Evolutionary conservation across 2,113 vertebrate genomes (phyloP), one percentile per base, ranked within the genome.

Genomic region (Notarius lentiginosus): DNA sequence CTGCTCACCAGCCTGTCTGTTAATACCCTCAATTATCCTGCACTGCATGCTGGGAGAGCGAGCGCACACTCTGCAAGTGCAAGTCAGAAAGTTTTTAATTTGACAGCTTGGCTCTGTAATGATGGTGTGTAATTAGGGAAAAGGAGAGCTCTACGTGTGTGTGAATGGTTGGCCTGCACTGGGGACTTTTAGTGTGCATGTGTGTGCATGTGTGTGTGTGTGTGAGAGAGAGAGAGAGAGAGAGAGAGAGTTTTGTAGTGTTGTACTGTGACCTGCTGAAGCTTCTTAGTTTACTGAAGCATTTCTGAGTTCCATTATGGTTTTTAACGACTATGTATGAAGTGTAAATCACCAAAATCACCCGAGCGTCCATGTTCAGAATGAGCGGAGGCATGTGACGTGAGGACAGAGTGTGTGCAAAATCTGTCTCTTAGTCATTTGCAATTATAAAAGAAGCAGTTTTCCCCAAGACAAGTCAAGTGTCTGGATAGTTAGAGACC

Each of bases 1-100:
- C 72, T 89, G 91, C 93, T 94, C 92, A 94, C 94, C 93, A 91
- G 93, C 92, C 91, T 93, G 92, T 87, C 92, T 93, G 93, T 92
- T 95, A 93, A 95, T 95, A 93, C 94, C 92, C 93, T 92, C 92
- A 94, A 94, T 95, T 94, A 94, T 94, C 92, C 92, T 34, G 89
- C 93, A 93, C 91, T 93, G 92, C 93, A 92, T 94, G 92, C 92
- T 85, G 92, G 92, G 87, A 92, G 87, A 91, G 90, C 89, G 91
- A 91, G 92, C 91, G 91, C 91, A 87, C 47, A 84, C 91, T 92
- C 89, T 90, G 92, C 89, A 92, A 90, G 91, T 7, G 91, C 89
- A 92, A 91, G 82, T 92, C 91, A 89, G 91, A 84, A 94, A 94
- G 92, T 94, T 94, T 79, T 93, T 93, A 93, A 92, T 93, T 92